Base-by-base conservation (phyloP, 2,797 vertebrate genomes). In the Varecia variegata region DNA sequence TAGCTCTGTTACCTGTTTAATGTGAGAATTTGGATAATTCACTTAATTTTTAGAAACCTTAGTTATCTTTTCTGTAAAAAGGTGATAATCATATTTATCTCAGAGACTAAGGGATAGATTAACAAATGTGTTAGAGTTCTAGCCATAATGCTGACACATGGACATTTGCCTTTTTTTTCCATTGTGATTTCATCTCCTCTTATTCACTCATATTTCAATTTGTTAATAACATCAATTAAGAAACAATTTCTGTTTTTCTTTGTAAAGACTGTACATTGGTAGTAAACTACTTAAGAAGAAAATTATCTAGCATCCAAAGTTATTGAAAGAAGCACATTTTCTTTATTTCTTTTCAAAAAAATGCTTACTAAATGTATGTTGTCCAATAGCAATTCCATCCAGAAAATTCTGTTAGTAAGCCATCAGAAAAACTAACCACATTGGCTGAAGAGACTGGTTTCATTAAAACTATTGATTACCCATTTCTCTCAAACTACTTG, bases 321-420 rank as follows among this genome's bases (percentile, higher is more conserved):
- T 40, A 73, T n/a, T 21, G 27, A 89, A 80, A 14, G 17, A 86
- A 80, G 12, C 2, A 65, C 1, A 74, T 68, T 95, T 60, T 7
- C 30, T 73, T 81, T 90, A 54, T 86, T 74, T 43, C 2, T 95
- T 95, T 95, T 95, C 6, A 20, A 71, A 89, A 79, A 90, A 95
- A 89, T 77, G 17, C 79, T 97, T 95, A 83, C 3, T n/a, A 95
- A 92, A 65, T 83, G 2, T 25, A 80, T 90, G 27, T 40, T 71
- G 30, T 54, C 45, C 58, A 54, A 58, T 76, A 80, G 30, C 4
- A 87, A 76, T 93, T 84, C 23, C 9, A 40, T 84, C 25, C 90
- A 88, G 76, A 88, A 85, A 88, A 21, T 38, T 87, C 52, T 87
- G 70, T 40, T 21, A 93, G 27, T 30, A 88, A 90, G 14, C 27